These are phyloP conservation scores for Noctua janthina DNA, from an alignment of 2,888 invertebrate species.

Conservation along the genomic window DNA sequence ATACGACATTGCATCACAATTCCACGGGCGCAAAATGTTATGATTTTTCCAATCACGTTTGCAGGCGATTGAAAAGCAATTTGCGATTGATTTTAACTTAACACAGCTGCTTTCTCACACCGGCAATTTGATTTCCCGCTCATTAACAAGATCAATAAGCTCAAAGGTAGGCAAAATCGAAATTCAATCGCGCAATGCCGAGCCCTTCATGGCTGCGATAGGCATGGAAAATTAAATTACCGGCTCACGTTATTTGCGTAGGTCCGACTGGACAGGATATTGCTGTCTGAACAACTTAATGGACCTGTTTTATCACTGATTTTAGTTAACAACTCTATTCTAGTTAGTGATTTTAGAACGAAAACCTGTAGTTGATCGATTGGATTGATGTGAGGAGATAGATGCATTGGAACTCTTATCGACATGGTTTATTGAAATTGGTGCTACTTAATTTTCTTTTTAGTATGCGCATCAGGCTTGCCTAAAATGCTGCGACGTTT, in stretches of 20 bases:
- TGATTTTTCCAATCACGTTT: conserved; percentile 67
- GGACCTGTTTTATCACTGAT: conserved; percentile 62
- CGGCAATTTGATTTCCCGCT: conserved; percentile 77
- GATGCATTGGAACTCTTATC: not conserved
- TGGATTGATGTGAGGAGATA: not conserved
- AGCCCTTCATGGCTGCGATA: conserved; percentile 64
- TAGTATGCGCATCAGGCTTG: not conserved
- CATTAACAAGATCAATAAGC: conserved; percentile 74
- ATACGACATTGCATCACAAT: conserved; percentile 35
- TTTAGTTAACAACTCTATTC: conserved; percentile 57
- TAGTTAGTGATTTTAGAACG: conserved; percentile 15
- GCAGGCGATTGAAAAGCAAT: conserved; percentile 74
- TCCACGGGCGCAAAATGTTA: conserved; percentile 26
- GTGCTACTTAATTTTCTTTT: not conserved
- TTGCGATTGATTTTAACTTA: conserved; percentile 76
- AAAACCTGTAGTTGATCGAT: not conserved
- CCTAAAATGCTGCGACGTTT: not conserved
- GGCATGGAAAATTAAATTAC: conserved; percentile 74
- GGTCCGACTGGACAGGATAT: conserved; percentile 80
- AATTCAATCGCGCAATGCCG: conserved; percentile 70
- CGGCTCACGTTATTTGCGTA: conserved; percentile 68
- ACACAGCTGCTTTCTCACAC: conserved; percentile 76
- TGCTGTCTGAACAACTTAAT: conserved; percentile 75
- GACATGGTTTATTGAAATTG: not conserved
- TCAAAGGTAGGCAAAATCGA: conserved; percentile 61